These are phyloP conservation scores for Hypsopygia costalis DNA, from an alignment of 2,888 invertebrate genomes.

Conservation along the genomic window DNA sequence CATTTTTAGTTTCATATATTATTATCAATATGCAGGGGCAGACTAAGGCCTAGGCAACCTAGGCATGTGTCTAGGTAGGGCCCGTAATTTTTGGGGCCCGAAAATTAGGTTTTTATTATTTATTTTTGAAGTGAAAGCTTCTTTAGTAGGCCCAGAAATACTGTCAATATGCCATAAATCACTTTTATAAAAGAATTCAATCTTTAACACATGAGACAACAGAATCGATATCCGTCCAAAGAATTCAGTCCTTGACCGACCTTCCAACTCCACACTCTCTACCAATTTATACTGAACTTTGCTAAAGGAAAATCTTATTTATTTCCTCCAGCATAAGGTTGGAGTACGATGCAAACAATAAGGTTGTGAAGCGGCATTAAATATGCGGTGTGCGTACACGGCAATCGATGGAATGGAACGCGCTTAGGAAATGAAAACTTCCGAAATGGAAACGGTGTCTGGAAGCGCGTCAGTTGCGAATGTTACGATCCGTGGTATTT, in stretches of 20 bases:
- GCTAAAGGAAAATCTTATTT: constrained; percentile 18
- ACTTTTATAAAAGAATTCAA: neutral
- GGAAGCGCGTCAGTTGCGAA: no score
- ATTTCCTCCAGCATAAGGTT: constrained; percentile 13
- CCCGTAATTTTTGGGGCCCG: no score
- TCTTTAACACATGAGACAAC: neutral
- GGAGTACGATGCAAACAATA: constrained; percentile 1
- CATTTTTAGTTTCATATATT: no score
- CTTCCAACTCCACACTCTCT: constrained; percentile 20
- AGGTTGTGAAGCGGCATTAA: constrained; percentile 28
- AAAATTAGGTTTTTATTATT: no score
- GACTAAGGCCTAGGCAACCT: no score
- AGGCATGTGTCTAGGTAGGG: no score
- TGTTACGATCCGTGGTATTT: no score
- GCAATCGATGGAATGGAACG: constrained; percentile 57
- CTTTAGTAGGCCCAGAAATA: no score
- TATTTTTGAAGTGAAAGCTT: no score
- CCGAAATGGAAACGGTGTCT: constrained; percentile 10
- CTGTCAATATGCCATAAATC: no score
- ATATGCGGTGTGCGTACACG: constrained; percentile 47
- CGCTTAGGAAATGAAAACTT: constrained; percentile 38
- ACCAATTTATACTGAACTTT: neutral
- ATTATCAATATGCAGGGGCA: no score
- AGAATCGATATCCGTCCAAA: constrained; percentile 5
- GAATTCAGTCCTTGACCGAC: constrained; percentile 39